Evolutionary conservation across 2,888 invertebrate species (phyloP), one percentile per base, ranked within the genome.

Genomic region (Parelbella ahira): DNA sequence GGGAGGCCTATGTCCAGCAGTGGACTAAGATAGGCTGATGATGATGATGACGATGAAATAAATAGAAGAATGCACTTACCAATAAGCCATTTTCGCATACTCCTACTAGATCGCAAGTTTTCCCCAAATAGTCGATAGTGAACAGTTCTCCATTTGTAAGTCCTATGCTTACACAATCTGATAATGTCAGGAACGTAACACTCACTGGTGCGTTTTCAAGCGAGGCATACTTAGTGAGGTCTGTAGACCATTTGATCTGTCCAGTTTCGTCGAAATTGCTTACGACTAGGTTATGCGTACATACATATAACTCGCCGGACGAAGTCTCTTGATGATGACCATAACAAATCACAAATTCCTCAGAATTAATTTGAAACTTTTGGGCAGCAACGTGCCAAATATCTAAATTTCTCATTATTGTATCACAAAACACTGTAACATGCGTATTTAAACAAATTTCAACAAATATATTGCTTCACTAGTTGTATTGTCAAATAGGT

Each of bases 131-230:
- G 34, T 59, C 58, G 6, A 87, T 56, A 1, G 77, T 74, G 43
- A 74, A 59, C 23, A 88, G 49, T 50, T 87, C 82, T 3, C 88
- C 88, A 68, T 77, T 82, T 21, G 59, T 59, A 29, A 86, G 54
- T 1, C 80, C 82, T 10, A 87, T 58, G 43, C 75, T 79, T 18
- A 88, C 41, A 11, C 65, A 59, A 50, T 79, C 71, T 2, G 74
- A 60, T 5, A 87, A 60, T 1, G 78, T 60, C 12, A 88, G 58
- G 49, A 68, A 81, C 1, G 79, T 70, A 8, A 84, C 53, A 49
- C 79, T 78, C n/a, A 88, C 55, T 20, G 81, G 79, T 74, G 81
- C 54, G 78, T 80, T 84, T 77, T 89, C 48, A 58, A 79, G 42
- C 67, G 88, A 62, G 9, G 82, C 52, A 30, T 66, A 34, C 13